Evolutionary conservation across 1,140 invertebrate species (phyloP), one percentile per base, ranked within the genome.

Genomic region (Drosophila arizonae): DNA sequence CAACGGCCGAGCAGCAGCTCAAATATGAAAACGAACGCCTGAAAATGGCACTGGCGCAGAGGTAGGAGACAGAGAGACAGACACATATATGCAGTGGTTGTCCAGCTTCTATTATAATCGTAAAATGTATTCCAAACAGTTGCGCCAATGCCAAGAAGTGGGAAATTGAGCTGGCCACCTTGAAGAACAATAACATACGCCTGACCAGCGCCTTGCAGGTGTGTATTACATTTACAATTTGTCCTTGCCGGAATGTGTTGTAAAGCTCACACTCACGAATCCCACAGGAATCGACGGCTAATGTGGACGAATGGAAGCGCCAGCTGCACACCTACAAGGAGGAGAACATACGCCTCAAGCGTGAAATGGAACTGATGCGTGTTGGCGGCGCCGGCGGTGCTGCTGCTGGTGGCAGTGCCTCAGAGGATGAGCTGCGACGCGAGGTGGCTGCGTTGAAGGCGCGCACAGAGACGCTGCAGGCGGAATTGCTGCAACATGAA

Each of bases 241-340:
- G 10, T 39, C 21, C 30, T 33, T 33, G 11, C 21, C n/a, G 28
- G 5, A 54, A 43, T 17, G 0, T 17, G 28, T 6, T 46, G 0
- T 17, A 39, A 26, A 48, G 10, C 13, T n/a, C 28, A 21, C 17
- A 26, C 36, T 72, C 28, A 26, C 4, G 9, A 17, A 46, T n/a
- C 13, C 10, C 3, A 0, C 33, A 91, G 90, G 98, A 99, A 92
- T 98, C 97, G 75, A 99, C 97, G 28, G 96, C 97, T 45, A 99
- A 99, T 93, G 98, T 99, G 6, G 98, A 99, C 87, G 98, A 99
- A 92, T 99, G 98, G 98, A 99, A 99, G 93, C 94, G 97, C 77
- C 98, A 99, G 90, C 93, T 99, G 63, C 97, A 98, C 77, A 95
- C 96, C 41, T 98, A 99, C 88, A 98, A 99, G 93, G 98, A 99